These are phyloP conservation scores for Caenorhabditis remanei DNA, from an alignment of 1,140 invertebrate species.

Conservation along the genomic window DNA sequence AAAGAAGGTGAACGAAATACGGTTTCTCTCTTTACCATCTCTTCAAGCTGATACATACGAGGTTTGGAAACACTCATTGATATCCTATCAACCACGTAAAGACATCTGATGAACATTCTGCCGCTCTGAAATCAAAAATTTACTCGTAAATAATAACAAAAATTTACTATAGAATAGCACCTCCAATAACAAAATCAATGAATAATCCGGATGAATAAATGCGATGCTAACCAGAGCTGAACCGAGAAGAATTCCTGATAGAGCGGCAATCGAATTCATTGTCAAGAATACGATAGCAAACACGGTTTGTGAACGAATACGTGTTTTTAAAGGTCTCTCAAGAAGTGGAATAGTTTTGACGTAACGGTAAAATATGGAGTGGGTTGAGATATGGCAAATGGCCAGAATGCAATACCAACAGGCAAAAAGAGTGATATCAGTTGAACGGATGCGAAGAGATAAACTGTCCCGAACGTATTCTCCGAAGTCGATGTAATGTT, in stretches of 20 bases:
- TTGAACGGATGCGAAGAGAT: not conserved
- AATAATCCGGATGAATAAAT: conserved; percentile 5
- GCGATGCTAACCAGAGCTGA: not conserved
- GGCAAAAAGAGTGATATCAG: conserved; percentile 1
- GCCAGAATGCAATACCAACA: not conserved
- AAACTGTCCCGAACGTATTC: conserved; percentile 6
- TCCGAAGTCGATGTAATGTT: conserved; percentile 6
- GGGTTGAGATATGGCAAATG: not conserved
- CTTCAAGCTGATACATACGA: not conserved
- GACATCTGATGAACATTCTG: not conserved
- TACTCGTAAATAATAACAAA: not conserved
- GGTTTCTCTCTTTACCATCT: not conserved
- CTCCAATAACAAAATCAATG: conserved; percentile 14
- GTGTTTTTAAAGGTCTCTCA: not conserved
- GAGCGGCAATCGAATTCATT: not conserved
- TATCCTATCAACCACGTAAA: not conserved
- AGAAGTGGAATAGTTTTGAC: not conserved
- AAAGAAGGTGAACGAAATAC: too few relatives aligned
- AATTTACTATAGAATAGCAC: not conserved
- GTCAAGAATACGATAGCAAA: not conserved
- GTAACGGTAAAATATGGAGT: conserved; percentile 11
- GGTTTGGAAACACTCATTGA: not conserved
- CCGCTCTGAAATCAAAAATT: not conserved
- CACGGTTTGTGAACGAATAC: not conserved
- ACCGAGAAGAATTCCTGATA: not conserved